Conservation (phyloP, 2,113 vertebrate species). For the Hippocampus barbouri region DNA sequence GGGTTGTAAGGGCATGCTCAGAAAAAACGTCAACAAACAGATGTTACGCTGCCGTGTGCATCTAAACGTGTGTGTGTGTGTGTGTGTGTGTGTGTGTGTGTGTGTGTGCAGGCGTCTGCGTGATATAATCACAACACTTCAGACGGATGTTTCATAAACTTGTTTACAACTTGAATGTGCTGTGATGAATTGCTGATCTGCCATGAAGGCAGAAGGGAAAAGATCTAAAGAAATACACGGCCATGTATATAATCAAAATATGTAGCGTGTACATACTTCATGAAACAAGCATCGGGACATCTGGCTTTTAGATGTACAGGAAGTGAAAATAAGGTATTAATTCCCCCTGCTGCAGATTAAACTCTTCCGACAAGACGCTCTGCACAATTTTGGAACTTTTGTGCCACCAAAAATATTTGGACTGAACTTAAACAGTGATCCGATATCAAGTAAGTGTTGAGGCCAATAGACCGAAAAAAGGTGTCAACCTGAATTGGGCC, state of each 20-base stretch:
- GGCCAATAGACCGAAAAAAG: background rate
- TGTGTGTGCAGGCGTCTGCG: background rate
- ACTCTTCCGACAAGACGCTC: background rate
- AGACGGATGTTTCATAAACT: conserved; percentile 19
- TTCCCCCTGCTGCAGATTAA: no score
- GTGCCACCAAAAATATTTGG: background rate
- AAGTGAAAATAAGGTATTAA: no score
- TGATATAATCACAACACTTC: conserved; percentile 12
- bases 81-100: background rate
- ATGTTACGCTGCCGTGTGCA: background rate
- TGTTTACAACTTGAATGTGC: conserved; percentile 6
- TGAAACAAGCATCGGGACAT: no score
- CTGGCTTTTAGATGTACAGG: no score
- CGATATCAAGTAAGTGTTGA: background rate
- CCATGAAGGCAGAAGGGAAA: conserved; percentile 6
- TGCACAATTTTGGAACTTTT: background rate
- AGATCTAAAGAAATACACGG: conserved; percentile 7
- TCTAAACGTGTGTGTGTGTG: background rate
- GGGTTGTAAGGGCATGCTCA: conserved; percentile 18
- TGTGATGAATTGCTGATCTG: conserved; percentile 1
- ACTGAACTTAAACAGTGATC: background rate
- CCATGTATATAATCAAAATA: background rate
- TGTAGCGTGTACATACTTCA: background rate
- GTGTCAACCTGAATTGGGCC: conserved; percentile 12
- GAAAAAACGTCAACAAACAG: conserved; percentile 24